Evolutionary conservation across 2,113 vertebrate genomes (phyloP), one percentile per base, ranked within the genome.

Genomic region (Arothron firmamentum): DNA sequence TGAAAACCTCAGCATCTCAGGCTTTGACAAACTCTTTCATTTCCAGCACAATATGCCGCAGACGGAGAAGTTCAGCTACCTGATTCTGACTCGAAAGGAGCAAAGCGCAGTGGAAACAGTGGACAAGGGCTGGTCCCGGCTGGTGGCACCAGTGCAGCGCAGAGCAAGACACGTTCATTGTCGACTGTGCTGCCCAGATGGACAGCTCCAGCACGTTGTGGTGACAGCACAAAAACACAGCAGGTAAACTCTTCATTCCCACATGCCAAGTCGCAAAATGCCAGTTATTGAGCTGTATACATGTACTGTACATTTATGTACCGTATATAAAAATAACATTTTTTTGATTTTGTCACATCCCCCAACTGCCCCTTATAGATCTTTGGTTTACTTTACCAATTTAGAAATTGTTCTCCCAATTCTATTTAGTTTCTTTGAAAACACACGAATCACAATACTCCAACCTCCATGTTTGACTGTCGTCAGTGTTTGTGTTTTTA

Each of bases 111-210:
- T 60, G 0, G 57, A 59, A 7, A 13, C 47, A 11, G 54, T 65
- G 5, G 68, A 34, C 0, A 17, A 76, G 42, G 68, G 79, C 19
- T 95, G 94, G 94, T 90, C 88, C 19, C 74, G 94, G 15, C 65
- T 96, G 25, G 87, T 89, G 0, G 87, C 88, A 8, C 92, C 92
- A 1, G 89, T 93, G 34, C 85, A 85, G 20, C 72, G 85, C 48
- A 83, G 92, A 42, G 60, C 89, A 0, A 87, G 90, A 54, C 94
- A 95, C 1, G 89, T 93, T 19, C 94, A 96, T 41, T 94, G 93
- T 73, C 88, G 86, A 16, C 59, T 91, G 54, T 96, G 94, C 77
- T 87, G 89, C 72, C 34, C 90, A 0, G 83, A 91, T 0, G 94
- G 94, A 57, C 78, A 77, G 1, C 75, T 91, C 28, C 81, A 91